These are phyloP conservation scores for Amphiura filiformis DNA, from an alignment of 35 echinoderm and acorn worm genomes.

Conservation along the genomic window DNA sequence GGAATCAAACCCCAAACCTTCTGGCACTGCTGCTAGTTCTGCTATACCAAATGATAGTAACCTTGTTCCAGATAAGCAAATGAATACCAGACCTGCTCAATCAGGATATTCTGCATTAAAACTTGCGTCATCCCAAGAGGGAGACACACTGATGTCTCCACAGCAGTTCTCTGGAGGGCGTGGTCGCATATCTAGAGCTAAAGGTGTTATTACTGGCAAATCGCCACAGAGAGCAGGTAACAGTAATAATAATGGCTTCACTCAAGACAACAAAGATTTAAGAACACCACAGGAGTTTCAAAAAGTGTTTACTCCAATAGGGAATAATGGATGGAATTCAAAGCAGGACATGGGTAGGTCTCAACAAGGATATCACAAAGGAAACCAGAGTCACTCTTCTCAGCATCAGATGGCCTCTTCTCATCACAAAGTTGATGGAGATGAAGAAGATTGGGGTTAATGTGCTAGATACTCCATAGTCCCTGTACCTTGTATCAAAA, in stretches of 20 bases:
- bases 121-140: no score
- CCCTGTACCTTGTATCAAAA: not conserved
- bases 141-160: no score
- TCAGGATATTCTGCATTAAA: no score
- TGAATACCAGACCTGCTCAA: no score
- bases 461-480: not conserved
- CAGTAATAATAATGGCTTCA: slow-evolving; percentile 1
- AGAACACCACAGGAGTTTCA: not conserved
- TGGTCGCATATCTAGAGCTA: not conserved
- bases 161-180: no score
- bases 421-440: no score
- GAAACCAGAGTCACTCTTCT: not conserved
- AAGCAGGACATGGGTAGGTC: not conserved
- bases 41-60: no score
- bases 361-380: not conserved
- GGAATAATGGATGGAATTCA: no score
- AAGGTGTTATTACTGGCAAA: not conserved
- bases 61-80: no score
- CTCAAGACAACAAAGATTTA: not conserved
- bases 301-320: not conserved
- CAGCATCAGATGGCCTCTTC: not conserved
- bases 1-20: no score
- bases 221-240: not conserved
- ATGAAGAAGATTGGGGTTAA: not conserved
- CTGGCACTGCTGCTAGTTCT: no score